Conservation (phyloP, 1,140 invertebrate species). For the Acyrthosiphon pisum region DNA sequence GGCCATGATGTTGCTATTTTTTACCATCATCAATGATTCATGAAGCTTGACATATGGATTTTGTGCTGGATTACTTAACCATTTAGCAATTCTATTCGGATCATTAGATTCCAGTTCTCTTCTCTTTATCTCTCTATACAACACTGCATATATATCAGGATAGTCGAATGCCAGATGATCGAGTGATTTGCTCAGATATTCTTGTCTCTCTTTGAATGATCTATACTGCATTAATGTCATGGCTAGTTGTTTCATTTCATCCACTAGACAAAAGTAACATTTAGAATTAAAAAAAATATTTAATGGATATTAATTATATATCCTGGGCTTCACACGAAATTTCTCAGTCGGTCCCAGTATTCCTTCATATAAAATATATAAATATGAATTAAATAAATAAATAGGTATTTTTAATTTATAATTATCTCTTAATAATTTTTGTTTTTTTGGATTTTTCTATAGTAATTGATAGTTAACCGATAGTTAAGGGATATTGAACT, state of each 20-base stretch:
- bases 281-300: neutral
- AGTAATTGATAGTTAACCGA: too few relatives aligned
- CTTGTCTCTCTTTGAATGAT: neutral
- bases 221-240: neutral
- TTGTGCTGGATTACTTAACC: neutral
- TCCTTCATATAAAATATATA: too few relatives aligned
- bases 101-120: constrained; percentile 22
- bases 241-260: constrained; percentile 7
- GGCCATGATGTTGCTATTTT: constrained; percentile 19
- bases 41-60: constrained; percentile 5
- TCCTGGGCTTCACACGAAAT: too few relatives aligned
- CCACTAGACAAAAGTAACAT: neutral
- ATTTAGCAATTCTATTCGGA: constrained; percentile 39
- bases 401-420: too few relatives aligned
- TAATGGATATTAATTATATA: too few relatives aligned
- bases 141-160: neutral
- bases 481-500: too few relatives aligned
- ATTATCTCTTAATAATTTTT: too few relatives aligned
- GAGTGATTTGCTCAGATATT: neutral
- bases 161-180: neutral
- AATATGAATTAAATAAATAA: too few relatives aligned
- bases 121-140: constrained; percentile 26
- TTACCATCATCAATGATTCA: constrained; percentile 42
- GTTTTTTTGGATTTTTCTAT: too few relatives aligned
- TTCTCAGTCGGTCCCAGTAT: too few relatives aligned